phyloP scores from a whole-genome alignment of 2,888 invertebrate species.

The Agrotis exclamationis region DNA sequence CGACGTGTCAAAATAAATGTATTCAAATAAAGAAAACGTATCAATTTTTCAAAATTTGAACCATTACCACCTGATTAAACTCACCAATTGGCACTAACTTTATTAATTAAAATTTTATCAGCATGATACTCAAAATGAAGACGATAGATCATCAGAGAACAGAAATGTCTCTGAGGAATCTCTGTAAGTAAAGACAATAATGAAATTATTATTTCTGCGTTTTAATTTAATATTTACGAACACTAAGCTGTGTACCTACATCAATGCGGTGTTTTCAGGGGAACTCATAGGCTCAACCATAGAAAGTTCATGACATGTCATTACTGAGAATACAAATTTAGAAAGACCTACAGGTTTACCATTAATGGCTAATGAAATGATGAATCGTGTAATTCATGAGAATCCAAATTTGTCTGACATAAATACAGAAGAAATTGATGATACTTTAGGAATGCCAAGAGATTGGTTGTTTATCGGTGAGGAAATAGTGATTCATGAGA shows the following conservation, averaged over 20 bases:
- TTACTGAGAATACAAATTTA: too few species aligned
- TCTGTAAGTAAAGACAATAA: conserved; percentile 21
- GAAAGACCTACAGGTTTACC: too few species aligned
- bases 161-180: conserved; percentile 9
- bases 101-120: conserved; percentile 11
- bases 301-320: neutral
- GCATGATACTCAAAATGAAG: conserved; percentile 19
- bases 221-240: neutral
- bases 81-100: conserved; percentile 35
- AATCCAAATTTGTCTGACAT: too few species aligned
- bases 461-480: too few species aligned
- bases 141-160: conserved; percentile 5
- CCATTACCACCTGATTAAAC: neutral
- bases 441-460: too few species aligned
- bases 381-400: too few species aligned
- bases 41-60: conserved; percentile 5
- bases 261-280: conserved; percentile 25
- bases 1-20: neutral
- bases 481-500: too few species aligned
- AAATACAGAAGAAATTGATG: too few species aligned
- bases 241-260: neutral
- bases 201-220: neutral
- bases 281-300: neutral
- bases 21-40: neutral
- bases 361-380: too few species aligned